phyloP scores from a whole-genome alignment of 2,113 vertebrate genomes.

The Plecotus auritus region DNA sequence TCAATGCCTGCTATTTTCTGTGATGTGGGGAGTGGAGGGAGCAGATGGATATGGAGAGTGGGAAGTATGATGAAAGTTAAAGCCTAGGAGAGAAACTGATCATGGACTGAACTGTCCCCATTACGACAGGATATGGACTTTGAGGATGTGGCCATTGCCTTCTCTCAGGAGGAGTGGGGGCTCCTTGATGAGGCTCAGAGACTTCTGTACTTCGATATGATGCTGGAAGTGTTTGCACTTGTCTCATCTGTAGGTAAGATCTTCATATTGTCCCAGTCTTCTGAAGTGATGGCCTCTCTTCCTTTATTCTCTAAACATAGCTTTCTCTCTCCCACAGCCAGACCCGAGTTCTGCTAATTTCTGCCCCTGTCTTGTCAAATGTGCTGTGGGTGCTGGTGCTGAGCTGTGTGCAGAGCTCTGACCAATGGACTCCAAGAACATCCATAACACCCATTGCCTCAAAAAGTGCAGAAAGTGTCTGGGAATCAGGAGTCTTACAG shows the following conservation, averaged over 20 bases:
- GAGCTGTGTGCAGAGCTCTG: not conserved
- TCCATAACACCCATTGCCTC: no score
- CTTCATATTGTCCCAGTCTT: not conserved
- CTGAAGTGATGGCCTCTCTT: not conserved
- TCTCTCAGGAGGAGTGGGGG: conserved; percentile 48
- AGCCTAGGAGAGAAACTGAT: not conserved
- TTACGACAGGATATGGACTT: conserved; percentile 37
- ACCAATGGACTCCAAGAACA: not conserved
- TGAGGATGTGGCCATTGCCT: conserved; percentile 34
- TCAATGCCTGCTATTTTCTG: not conserved
- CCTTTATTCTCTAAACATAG: not conserved
- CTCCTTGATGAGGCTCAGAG: conserved; percentile 52
- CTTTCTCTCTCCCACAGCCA: not conserved
- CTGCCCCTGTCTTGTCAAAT: not conserved
- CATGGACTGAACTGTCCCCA: not conserved
- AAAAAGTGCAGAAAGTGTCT: no score
- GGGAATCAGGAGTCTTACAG: no score
- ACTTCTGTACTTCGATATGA: conserved; percentile 37
- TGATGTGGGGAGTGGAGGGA: not conserved
- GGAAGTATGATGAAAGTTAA: not conserved
- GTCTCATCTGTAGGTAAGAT: conserved; percentile 12
- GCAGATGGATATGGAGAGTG: no score
- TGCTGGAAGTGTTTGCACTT: conserved; percentile 47
- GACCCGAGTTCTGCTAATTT: not conserved
- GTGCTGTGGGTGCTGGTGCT: not conserved